Base-by-base conservation (phyloP, 2,888 invertebrate genomes). In the Nipponacmea schrenckii region DNA sequence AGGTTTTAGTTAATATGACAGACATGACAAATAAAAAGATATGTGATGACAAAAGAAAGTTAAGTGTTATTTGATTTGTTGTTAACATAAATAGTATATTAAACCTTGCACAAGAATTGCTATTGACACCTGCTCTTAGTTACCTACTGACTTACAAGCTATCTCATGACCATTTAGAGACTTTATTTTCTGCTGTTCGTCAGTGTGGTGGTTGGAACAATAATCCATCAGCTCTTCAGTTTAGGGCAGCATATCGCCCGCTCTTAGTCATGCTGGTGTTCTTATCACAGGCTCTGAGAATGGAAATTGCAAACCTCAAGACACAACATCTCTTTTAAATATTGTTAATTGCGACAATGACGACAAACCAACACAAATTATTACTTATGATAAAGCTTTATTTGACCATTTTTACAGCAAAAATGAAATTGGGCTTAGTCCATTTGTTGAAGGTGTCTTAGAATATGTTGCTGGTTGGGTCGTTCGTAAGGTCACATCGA, bases 121-220 rank as follows among this genome's bases (percentile, higher is more conserved):
- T 31, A 31, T 31, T 31, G n/a, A 12, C 27, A 48, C 64, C 46
- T 17, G 5, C 48, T 48, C 50, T 17, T 17, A 64, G 4, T 8
- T 65, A 50, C 27, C 24, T 70, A 7, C 46, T 65, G 14, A 70
- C 70, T 15, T 65, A 70, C 70, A 62, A 44, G 20, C 64, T 56
- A 1, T 65, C 44, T 10, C 70, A 65, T 2, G 65, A 70, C 65
- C 65, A 65, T 26, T 56, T 70, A 10, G 70, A 70, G 27, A 56
- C 70, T 12, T 46, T 70, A 17, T 70, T 65, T 44, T 50, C 65
- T 44, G 31, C 65, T 12, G 50, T 70, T 17, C 45, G 65, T 7
- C 27, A 46, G 56, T 44, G 50, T 31, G 15, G n/a, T 64, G 70
- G 70, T 1, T 56, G 62, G 65, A 65, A 70, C 56, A 65, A 65